Evolutionary conservation across 2,797 vertebrate genomes (phyloP), one percentile per base, ranked within the genome.

Genomic region (Poecile montanus): DNA sequence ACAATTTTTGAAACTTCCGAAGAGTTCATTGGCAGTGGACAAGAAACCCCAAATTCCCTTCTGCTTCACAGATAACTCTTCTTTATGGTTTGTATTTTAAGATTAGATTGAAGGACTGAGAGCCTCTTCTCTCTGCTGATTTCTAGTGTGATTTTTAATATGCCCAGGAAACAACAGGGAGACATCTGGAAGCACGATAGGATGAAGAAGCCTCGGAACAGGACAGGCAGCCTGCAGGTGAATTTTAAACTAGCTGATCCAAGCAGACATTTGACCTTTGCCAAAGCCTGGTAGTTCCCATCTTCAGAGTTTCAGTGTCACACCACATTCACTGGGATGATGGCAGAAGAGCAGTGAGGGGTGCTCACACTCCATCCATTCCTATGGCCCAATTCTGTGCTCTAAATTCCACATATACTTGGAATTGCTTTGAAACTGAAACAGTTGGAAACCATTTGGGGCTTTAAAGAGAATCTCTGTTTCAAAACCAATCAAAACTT

Each of bases 251-350:
- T 20, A 30, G 57, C 62, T 88, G 92, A 96, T 95, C 85, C 78
- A 80, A 96, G 81, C 53, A 93, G 92, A 82, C 92, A 65, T 91
- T 91, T 92, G 92, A 96, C 95, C 89, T 96, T 93, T 95, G 44
- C 75, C 82, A 61, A 83, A 92, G 72, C 44, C 66, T 89, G 75
- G 68, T 87, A 48, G 71, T 68, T 80, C 71, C 38, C 20, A 1
- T 89, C 89, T 88, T 95, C 75, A n/a, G 50, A 83, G 92, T 85
- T 82, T 95, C 94, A 93, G 50, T 87, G 94, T 95, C 93, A 68
- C 47, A 42, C 30, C 63, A 85, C 60, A 65, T 96, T 95, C 79
- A 50, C 36, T 9, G 40, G 51, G 63, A 62, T 81, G 87, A 94
- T 63, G 57, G 73, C 67, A 90, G 88, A 94, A 92, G 74, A 78